Base-by-base conservation (phyloP, 2,888 invertebrate species). In the Rapana venosa region DNA sequence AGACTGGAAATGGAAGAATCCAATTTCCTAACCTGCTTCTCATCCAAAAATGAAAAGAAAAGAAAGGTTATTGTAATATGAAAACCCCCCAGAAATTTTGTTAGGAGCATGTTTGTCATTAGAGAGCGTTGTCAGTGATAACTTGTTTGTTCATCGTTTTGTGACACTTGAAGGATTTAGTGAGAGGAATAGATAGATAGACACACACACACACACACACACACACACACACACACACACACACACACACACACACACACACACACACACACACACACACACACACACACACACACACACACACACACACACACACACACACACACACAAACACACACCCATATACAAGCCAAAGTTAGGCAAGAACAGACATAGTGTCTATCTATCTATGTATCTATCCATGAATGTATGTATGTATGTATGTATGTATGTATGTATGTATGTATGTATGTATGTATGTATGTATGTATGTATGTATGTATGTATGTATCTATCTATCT, bases 261-360 rank as follows among this genome's bases (percentile, higher is more conserved):
- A 83, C 83, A 83, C 83, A 83, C 83, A 83, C 83, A 83, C 83
- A 83, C 83, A 89, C 47, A 83, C 35, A 35, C 83, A 83, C 83
- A 83, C 83, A 47, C 83, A 83, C 26, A 79, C n/a, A 79, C 79
- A 89, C 61, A 83, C 35, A 83, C 83, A 83, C 35, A 83, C 83
- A 83, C 83, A 83, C 83, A 83, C 83, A 47, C 83, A 88, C 22
- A 84, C 66, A 61, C 61, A 61, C 61, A 61, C 61, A 61, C 61
- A 61, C 61, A 61, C 61, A 61, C 61, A 61, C 61, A 61, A 11
- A 61, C 61, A 61, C 61, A 61, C 61, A 61, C 61, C 11, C 61
- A 61, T 17, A 61, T 17, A 61, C 61, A 61, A 61, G 13, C 11
- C 61, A 61, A 11, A 61, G 13, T 15, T 13, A 79, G 11, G 26